Evolutionary conservation across 2,888 invertebrate species (phyloP), one percentile per base, ranked within the genome.

Genomic region (Hydropsyche betteni): DNA sequence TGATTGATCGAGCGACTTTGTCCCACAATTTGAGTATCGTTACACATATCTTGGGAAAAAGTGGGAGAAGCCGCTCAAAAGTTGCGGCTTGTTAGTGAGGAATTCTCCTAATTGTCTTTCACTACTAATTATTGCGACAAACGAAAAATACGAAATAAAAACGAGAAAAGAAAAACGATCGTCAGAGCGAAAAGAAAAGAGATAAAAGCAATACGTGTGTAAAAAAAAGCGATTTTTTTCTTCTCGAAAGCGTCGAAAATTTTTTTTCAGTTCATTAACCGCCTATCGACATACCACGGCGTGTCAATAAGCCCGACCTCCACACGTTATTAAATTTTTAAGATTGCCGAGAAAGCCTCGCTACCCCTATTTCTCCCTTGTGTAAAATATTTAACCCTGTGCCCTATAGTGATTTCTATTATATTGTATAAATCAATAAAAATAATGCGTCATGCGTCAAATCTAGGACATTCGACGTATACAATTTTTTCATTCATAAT

Each of bases 31-130:
- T 44, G 44, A 44, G 44, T 8, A 44, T 8, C 44, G 44, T 44
- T 44, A 24, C 44, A 44, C 1, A 44, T 44, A 24, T 24, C 24
- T 24, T 24, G 24, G 24, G 24, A 24, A 10, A 44, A 44, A 44
- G 44, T 44, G 10, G 36, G 34, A 64, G 34, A 64, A 34, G 6
- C 36, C 12, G 33, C 61, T 61, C 33, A 16, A 70, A 52, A 52
- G 50, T 68, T 36, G 44, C 68, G 53, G 74, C 75, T 77, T 75
- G 75, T 75, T 77, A 77, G 77, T 73, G 58, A 75, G 75, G 77
- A 75, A 77, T 77, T 68, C 53, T 72, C 69, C 75, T 77, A 77
- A 77, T 77, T 77, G 77, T 77, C 72, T 75, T 75, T 69, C 68
- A 72, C 77, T 72, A 77, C 77, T 77, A 75, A 77, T 77, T 76